A percentile compares a stretch with the other conserved stretches of the same genome.
Evolutionary conservation across 2,797 vertebrate species (phyloP).

Genomic region (Phaenicophaeus curvirostris): DNA sequence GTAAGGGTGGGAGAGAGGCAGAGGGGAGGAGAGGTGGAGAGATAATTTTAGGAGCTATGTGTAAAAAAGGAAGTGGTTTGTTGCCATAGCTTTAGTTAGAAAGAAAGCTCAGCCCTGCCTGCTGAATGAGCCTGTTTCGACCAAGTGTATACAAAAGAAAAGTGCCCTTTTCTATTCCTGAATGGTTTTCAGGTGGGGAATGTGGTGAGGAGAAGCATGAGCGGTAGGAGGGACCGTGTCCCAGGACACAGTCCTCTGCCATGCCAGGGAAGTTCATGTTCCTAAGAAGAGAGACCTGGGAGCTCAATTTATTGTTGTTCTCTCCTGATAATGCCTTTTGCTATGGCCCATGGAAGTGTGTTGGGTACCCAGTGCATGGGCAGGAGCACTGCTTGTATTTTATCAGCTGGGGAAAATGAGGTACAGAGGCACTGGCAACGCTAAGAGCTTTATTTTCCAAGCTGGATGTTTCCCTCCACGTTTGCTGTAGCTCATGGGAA

Average conservation of each 20-base stretch:
- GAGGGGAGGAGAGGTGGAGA: constrained; percentile 18
- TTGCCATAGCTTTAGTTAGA: constrained; percentile 48
- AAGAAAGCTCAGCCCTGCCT: constrained; percentile 8
- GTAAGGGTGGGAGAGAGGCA: not conserved
- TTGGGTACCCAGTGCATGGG: not conserved
- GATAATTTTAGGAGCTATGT: constrained; percentile 58
- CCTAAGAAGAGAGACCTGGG: not conserved
- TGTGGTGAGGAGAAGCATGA: not conserved
- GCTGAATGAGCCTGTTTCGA: not conserved
- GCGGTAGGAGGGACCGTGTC: not conserved
- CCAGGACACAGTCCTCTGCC: rapidly evolving
- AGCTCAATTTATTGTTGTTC: not conserved
- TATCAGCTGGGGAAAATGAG: not conserved
- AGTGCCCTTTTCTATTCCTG: not conserved
- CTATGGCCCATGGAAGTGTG: rapidly evolving
- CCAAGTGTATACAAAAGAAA: not conserved
- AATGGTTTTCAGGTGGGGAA: not conserved
- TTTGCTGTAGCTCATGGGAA: not conserved
- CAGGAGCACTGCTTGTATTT: not conserved
- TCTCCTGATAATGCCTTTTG: not conserved
- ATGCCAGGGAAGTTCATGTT: not conserved
- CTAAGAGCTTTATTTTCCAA: not conserved
- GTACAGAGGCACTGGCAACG: not conserved
- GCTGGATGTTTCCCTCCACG: not conserved
- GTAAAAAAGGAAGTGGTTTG: constrained; percentile 68